phyloP scores from a whole-genome alignment of 53 echinoderm and acorn worm species.

The Paracentrotus lividus region DNA sequence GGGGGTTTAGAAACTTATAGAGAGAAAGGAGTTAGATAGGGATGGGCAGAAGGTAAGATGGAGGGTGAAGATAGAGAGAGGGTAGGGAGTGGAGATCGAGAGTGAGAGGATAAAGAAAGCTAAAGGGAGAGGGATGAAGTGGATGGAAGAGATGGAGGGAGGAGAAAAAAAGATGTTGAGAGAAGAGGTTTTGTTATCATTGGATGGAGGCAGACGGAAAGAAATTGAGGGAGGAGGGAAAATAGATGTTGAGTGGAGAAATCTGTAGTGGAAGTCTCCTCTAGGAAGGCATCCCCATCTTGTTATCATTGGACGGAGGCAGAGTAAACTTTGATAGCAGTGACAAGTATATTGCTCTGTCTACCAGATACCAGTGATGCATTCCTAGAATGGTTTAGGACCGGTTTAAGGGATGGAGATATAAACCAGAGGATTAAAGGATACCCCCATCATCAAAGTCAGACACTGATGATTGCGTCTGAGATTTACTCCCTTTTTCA shows the following conservation, averaged over 20 bases:
- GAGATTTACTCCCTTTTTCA: too few species aligned
- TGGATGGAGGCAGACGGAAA: too few species aligned
- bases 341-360: slow-evolving; percentile 47
- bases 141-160: background rate
- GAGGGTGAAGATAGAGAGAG: background rate
- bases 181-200: background rate
- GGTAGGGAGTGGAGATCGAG: background rate
- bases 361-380: slow-evolving; percentile 14
- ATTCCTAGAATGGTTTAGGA: slow-evolving; percentile 31
- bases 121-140: background rate
- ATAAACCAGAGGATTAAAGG: background rate
- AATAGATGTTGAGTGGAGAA: too few species aligned
- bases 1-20: too few species aligned
- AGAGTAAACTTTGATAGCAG: slow-evolving; percentile 23
- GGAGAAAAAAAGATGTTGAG: background rate
- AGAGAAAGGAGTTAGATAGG: too few species aligned
- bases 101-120: background rate
- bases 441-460: too few species aligned
- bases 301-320: slow-evolving; percentile 1
- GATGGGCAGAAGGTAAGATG: too few species aligned
- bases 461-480: too few species aligned
- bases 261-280: background rate
- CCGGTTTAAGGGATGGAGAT: slow-evolving; percentile 31
- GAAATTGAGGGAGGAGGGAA: too few species aligned
- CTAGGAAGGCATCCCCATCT: background rate